Base-by-base conservation (phyloP, 1,140 invertebrate genomes). In the Drosophila virilis region DNA sequence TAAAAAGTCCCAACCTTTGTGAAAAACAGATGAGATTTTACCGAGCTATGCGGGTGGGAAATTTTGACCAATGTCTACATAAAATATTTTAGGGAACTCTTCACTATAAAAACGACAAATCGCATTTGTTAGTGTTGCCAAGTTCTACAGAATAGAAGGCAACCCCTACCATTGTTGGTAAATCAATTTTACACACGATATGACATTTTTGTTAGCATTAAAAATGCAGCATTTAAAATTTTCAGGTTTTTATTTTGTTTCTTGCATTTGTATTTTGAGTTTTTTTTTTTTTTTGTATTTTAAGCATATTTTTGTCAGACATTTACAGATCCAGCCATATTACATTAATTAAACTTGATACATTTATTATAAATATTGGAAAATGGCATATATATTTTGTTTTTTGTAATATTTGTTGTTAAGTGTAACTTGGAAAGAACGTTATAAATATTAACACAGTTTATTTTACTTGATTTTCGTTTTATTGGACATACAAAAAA, bases 381-480 rank as follows among this genome's bases (percentile, higher is more conserved):
- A 79, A 80, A 89, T 84, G 83, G 69, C 78, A 60, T 72, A 50
- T 74, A 57, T 64, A 32, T 64, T 81, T 65, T 6, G n/a, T 52
- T 46, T 55, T 66, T 62, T 52, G 0, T 40, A 40, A 35, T 22
- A 35, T 71, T 60, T 37, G 55, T 28, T 28, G 4, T 28, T 28
- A 74, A 51, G 42, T 72, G 64, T 65, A 80, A 80, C 46, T 80
- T 71, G 69, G 45, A 73, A 50, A 42, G 72, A 66, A 76, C 67
- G 61, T 77, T 77, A 84, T 78, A 86, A 73, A 86, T 85, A 85
- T 85, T 86, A 85, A 85, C 82, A 85, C 82, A 85, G 82, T 81
- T 85, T 78, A 52, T 72, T 72, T 67, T 43, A 66, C 9, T 65
- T 65, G 35, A 72, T 58, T 55, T 71, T 62, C 22, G 45, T 64